These are phyloP conservation scores for Cephalopterus ornatus DNA, from an alignment of 2,113 vertebrate genomes.

Conservation along the genomic window DNA sequence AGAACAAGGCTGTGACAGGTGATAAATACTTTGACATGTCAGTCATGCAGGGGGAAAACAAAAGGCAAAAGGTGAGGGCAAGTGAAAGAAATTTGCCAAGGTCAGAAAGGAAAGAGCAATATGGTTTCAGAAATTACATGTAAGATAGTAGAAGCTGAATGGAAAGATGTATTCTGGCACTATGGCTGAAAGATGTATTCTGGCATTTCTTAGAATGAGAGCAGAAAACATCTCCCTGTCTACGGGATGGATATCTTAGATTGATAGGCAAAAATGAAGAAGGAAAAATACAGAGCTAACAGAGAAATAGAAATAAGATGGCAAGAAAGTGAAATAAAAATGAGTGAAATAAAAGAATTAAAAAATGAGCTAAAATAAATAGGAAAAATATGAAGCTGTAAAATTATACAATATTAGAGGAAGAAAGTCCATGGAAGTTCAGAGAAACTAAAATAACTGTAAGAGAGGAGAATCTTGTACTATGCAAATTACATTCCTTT, in stretches of 20 bases:
- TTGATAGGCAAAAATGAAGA: not conserved
- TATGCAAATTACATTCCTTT: conserved; percentile 26
- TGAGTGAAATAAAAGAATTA: not conserved
- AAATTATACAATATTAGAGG: not conserved
- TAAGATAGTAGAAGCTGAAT: not conserved
- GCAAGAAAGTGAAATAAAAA: not conserved
- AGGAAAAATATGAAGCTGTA: not conserved
- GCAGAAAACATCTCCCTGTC: not conserved
- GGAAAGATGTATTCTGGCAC: no score
- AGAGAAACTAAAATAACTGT: not conserved
- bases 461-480: not conserved
- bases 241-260: not conserved
- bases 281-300: not conserved
- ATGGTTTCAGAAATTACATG: not conserved
- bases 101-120: not conserved
- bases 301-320: not conserved
- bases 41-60: not conserved
- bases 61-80: not conserved
- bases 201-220: not conserved
- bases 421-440: not conserved
- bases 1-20: not conserved
- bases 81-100: not conserved
- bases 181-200: no score
- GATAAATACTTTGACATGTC: not conserved
- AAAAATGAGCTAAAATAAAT: not conserved